phyloP scores from a whole-genome alignment of 2,113 vertebrate genomes.

The Ameiurus melas region DNA sequence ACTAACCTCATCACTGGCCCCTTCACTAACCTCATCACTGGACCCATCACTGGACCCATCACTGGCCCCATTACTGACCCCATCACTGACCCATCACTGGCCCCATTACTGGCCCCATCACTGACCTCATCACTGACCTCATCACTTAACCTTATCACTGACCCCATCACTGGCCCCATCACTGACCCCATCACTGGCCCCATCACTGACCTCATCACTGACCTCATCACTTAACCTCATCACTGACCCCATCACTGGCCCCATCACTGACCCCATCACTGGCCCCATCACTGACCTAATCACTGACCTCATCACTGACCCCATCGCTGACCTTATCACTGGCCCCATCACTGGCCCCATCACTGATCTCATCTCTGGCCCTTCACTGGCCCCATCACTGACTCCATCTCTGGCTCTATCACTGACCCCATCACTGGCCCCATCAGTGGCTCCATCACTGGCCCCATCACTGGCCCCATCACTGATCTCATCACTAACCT shows the following conservation, averaged over 20 bases:
- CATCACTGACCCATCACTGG: not conserved
- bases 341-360: not conserved
- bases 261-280: not conserved
- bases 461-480: not conserved
- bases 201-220: not conserved
- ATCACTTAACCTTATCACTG: no score
- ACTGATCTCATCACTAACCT: not conserved
- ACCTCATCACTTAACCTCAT: not conserved
- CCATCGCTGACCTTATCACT: not conserved
- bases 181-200: not conserved
- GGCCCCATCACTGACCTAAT: not conserved
- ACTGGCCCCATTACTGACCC: not conserved
- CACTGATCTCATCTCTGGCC: not conserved
- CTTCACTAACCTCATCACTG: no score
- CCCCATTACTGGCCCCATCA: no score
- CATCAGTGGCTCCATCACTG: not conserved
- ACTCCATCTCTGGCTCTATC: not conserved
- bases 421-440: not conserved
- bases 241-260: no score
- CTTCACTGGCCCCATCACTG: not conserved
- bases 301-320: not conserved
- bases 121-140: no score
- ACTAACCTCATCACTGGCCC: not conserved
- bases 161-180: no score
- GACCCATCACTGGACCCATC: no score